Evolutionary conservation across 2,797 vertebrate species (phyloP).

Genomic region (Sebastes diaconus): DNA sequence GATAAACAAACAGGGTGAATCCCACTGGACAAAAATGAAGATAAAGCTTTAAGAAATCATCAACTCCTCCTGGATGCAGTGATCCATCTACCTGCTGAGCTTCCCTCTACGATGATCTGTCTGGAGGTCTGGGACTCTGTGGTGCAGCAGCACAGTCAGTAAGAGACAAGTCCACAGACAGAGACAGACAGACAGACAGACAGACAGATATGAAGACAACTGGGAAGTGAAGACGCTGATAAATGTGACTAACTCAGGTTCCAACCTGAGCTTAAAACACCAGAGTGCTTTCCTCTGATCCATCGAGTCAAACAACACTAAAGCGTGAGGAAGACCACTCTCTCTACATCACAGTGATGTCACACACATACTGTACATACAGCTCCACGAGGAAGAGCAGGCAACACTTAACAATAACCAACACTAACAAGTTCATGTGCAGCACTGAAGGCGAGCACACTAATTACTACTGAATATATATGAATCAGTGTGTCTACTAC

Average conservation of each 20-base stretch:
- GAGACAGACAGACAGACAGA: conserved; percentile 15
- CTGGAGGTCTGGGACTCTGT: conserved; percentile 64
- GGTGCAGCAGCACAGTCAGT: conserved; percentile 44
- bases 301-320: background rate
- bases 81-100: conserved; percentile 73
- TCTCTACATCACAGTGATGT: no score
- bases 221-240: background rate
- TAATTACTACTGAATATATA: background rate
- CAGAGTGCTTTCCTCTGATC: conserved; percentile 25
- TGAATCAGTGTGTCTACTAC: no score
- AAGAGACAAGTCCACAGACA: background rate
- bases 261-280: background rate
- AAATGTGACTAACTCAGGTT: background rate
- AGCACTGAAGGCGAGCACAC: background rate
- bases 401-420: no score
- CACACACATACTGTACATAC: background rate
- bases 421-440: background rate
- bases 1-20: background rate
- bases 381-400: background rate
- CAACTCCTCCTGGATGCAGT: conserved; percentile 25
- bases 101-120: conserved; percentile 50
- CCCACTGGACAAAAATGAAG: background rate
- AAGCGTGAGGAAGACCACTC: no score
- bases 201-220: conserved; percentile 29
- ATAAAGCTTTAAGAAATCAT: background rate